Evolutionary conservation across 2,797 vertebrate genomes (phyloP).

Genomic region (Anguilla megastoma): DNA sequence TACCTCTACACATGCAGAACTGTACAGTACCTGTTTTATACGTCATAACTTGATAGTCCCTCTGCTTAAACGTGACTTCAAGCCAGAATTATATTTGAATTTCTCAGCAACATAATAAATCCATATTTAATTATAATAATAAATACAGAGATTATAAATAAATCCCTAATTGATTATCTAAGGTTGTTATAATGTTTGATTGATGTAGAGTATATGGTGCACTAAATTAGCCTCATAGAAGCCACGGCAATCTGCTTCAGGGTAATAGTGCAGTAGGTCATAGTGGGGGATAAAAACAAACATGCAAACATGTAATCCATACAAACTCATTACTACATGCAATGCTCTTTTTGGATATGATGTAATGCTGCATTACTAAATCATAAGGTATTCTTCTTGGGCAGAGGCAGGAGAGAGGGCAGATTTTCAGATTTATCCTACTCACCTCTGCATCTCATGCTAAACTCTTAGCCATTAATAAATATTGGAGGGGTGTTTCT

Average conservation of each 20-base stretch:
- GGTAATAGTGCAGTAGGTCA: conserved; percentile 62
- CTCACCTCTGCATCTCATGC: not conserved
- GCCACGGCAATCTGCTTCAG: conserved; percentile 36
- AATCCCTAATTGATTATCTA: conserved; percentile 16
- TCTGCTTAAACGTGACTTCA: not conserved
- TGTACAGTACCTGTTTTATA: not conserved
- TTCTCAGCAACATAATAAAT: conserved; percentile 1
- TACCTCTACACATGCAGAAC: not conserved
- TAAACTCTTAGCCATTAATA: not conserved
- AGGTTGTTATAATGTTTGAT: conserved; percentile 1
- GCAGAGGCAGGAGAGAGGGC: conserved; percentile 12
- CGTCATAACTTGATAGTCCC: not conserved
- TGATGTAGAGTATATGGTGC: not conserved
- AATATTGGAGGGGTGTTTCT: conserved; percentile 9
- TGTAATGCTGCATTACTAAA: conserved; percentile 60
- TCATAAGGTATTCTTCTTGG: conserved; percentile 55
- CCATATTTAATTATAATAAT: not conserved
- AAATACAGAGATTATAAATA: not conserved
- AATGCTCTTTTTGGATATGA: conserved; percentile 59
- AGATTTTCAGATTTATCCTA: conserved; percentile 32
- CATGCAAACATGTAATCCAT: conserved; percentile 28
- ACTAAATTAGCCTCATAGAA: conserved; percentile 26
- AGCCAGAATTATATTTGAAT: conserved; percentile 6
- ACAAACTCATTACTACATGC: conserved; percentile 32
- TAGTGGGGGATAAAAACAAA: conserved; percentile 61